Evolutionary conservation across 2,888 invertebrate genomes (phyloP).

Genomic region (Scaptomyza flava): DNA sequence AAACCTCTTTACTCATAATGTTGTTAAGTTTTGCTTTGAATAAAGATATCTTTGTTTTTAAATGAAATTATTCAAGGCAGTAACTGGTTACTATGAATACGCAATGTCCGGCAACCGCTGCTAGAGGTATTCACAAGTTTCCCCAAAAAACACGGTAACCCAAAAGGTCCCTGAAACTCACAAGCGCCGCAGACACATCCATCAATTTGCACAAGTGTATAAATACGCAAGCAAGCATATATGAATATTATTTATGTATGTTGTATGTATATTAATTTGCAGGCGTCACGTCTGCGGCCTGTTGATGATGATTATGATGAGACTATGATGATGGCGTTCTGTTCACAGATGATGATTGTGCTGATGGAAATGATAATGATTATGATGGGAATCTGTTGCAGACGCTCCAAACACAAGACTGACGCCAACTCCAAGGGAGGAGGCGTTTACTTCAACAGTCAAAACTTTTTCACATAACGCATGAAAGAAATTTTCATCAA

Average conservation of each 20-base stretch:
- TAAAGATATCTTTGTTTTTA: not conserved
- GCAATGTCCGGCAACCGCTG: conserved; percentile 44
- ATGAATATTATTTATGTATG: conserved; percentile 18
- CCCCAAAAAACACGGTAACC: conserved; percentile 2
- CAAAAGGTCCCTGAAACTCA: conserved; percentile 18
- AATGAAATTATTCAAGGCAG: conserved; percentile 66
- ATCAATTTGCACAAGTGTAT: conserved; percentile 40
- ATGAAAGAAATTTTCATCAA: conserved; percentile 41
- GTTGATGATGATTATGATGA: conserved; percentile 60
- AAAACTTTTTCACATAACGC: conserved; percentile 37
- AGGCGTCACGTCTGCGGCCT: conserved; percentile 64
- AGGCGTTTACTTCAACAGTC: conserved; percentile 43
- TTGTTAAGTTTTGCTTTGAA: not conserved
- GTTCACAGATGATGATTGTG: conserved; percentile 7
- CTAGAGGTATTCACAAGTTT: conserved; percentile 1
- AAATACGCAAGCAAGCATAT: conserved; percentile 18
- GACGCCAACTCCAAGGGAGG: conserved; percentile 56
- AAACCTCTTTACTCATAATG: not conserved
- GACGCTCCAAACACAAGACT: conserved; percentile 28
- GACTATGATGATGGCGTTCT: conserved; percentile 35
- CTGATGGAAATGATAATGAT: conserved; percentile 26
- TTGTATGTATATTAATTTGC: conserved; percentile 59
- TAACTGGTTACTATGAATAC: conserved; percentile 61
- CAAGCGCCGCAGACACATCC: conserved; percentile 48
- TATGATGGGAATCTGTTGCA: conserved; percentile 38